These are phyloP conservation scores for Montipora cactus DNA, from an alignment of 64 coral and sea anemone species.

Conservation along the genomic window DNA sequence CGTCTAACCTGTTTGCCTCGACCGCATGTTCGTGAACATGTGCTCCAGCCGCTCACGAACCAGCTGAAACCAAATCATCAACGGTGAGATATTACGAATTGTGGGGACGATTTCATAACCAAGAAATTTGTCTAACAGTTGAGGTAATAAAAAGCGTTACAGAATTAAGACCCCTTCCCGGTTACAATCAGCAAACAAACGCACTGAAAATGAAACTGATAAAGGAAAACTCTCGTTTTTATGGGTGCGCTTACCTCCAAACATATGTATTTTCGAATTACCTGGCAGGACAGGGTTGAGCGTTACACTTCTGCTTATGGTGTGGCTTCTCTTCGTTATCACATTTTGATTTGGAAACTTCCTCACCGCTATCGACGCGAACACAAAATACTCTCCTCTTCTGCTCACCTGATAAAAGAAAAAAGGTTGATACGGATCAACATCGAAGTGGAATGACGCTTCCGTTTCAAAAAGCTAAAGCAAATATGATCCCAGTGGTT, in stretches of 20 bases:
- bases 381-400: constrained; percentile 39
- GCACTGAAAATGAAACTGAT: no score
- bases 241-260: background rate
- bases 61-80: constrained; percentile 27
- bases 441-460: background rate
- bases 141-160: no score
- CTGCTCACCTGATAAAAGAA: constrained; percentile 34
- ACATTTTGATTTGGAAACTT: constrained; percentile 38
- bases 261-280: background rate
- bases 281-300: constrained; percentile 59
- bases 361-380: constrained; percentile 36
- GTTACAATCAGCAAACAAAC: no score
- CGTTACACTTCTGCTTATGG: constrained; percentile 30
- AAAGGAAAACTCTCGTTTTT: no score
- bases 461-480: no score
- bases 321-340: constrained; percentile 25
- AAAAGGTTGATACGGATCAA: background rate
- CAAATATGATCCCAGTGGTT: no score
- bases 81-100: background rate
- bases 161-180: no score
- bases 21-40: constrained; percentile 66
- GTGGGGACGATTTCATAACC: background rate
- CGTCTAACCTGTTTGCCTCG: constrained; percentile 77
- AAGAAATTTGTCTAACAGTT: no score
- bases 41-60: constrained; percentile 67